Evolutionary conservation across 2,888 invertebrate genomes (phyloP).

Genomic region (Eudemis profundana): DNA sequence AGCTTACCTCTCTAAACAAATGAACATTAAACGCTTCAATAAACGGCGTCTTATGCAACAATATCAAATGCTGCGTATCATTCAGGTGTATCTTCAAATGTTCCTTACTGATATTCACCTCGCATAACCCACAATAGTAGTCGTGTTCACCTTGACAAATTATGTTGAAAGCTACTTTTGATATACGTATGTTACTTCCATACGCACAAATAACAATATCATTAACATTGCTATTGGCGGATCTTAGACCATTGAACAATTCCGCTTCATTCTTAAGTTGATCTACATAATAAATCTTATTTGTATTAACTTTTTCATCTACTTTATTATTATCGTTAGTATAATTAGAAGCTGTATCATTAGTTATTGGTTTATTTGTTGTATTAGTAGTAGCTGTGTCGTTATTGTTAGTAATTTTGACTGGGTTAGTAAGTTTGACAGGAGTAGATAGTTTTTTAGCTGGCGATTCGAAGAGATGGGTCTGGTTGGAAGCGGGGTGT

Average conservation of each 20-base stretch:
- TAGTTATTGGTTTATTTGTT: neutral
- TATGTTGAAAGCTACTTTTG: conserved; percentile 48
- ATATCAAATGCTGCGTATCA: conserved; percentile 41
- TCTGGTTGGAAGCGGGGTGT: conserved; percentile 41
- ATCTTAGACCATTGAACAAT: neutral
- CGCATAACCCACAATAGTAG: conserved; percentile 50
- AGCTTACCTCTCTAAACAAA: conserved; percentile 54
- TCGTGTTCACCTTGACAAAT: conserved; percentile 9
- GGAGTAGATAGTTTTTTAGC: conserved; percentile 1
- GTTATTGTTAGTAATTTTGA: neutral
- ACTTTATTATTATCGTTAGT: neutral
- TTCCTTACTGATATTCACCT: conserved; percentile 18
- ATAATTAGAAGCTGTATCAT: neutral
- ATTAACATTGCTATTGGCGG: conserved; percentile 22
- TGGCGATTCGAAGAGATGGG: conserved; percentile 8
- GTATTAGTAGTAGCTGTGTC: neutral
- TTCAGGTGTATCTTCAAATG: conserved; percentile 41
- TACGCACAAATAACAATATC: conserved; percentile 45
- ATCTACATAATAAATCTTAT: neutral
- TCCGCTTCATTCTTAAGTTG: neutral
- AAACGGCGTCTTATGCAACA: conserved; percentile 45
- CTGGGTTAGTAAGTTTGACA: neutral
- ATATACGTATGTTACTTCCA: conserved; percentile 38
- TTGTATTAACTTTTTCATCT: too few species aligned
- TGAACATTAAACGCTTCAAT: conserved; percentile 45